Percentiles rank a stretch among this genome's conserved stretches.
Evolutionary conservation across 2,797 vertebrate species (phyloP).

Genomic region (Pipistrellus pygmaeus): DNA sequence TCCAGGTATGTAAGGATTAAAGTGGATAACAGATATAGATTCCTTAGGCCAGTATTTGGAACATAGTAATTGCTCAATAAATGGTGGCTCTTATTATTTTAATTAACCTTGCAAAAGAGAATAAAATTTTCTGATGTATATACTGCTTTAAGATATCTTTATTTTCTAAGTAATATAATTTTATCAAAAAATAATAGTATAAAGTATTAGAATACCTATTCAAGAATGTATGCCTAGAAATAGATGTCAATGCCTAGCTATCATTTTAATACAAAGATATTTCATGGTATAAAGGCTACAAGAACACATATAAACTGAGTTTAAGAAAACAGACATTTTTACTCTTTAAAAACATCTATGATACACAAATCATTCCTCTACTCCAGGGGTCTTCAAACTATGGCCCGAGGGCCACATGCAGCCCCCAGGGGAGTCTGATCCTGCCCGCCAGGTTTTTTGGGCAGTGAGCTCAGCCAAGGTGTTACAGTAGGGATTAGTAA

Average conservation of each 20-base stretch:
- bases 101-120: slow-evolving; percentile 3
- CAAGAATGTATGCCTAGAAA: background rate
- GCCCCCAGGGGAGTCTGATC: too few species aligned
- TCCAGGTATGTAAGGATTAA: background rate
- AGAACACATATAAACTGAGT: background rate
- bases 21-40: background rate
- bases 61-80: background rate
- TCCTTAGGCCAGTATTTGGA: background rate
- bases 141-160: background rate
- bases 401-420: too few species aligned
- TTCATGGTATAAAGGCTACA: background rate
- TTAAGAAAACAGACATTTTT: background rate
- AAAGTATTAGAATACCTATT: background rate
- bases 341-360: background rate
- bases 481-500: too few species aligned
- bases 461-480: too few species aligned
- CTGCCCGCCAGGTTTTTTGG: too few species aligned
- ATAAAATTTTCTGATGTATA: background rate
- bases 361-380: background rate
- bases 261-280: background rate
- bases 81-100: background rate
- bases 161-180: background rate
- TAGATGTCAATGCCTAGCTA: background rate
- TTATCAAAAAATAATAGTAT: background rate
- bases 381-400: too few species aligned